Base-by-base conservation (phyloP, 2,113 vertebrate species). In the Eulemur macaco region DNA sequence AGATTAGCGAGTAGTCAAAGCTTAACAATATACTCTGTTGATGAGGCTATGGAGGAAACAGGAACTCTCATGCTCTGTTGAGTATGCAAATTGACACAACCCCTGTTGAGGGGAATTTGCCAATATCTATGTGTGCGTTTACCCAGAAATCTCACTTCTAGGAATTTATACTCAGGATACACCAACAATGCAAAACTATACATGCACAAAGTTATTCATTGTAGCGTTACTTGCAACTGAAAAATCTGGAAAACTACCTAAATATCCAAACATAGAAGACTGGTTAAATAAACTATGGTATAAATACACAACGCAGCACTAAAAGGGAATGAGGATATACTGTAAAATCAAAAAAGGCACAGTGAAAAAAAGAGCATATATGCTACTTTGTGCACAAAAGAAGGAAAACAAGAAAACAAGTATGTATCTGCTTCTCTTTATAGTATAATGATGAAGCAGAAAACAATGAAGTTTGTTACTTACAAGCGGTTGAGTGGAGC, bases 231-330 rank as follows among this genome's bases (percentile, higher is more conserved):
- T 34, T 85, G 7, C 71, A 73, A 85, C 20, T 81, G 58, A 25
- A 94, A 74, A 94, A 87, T 94, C n/a, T 83, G 42, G 56, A 81
- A 83, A 90, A 84, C 66, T 66, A 83, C 37, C 54, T 60, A 86
- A 66, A 85, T 27, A 21, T 68, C 8, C 8, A 81, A 50, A 39
- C 60, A 93, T 6, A 91, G 23, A 73, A 73, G 23, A 83, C 11
- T 27, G 47, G 58, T 56, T 88, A 89, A 56, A 25, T 76, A 90
- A 94, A 66, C 80, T 66, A 85, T 25, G 11, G 29, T 14, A 91
- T 73, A 71, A 31, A 73, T 10, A 39, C 18, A 73, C 31, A 76
- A 77, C 31, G 12, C 25, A 91, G 27, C 81, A 92, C 10, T 58
- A 85, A 76, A 82, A 77, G 45, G 83, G 13, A 71, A 69, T 18